Conservation (phyloP, 2,888 invertebrate genomes). For the Neocrepidodera transversa region DNA sequence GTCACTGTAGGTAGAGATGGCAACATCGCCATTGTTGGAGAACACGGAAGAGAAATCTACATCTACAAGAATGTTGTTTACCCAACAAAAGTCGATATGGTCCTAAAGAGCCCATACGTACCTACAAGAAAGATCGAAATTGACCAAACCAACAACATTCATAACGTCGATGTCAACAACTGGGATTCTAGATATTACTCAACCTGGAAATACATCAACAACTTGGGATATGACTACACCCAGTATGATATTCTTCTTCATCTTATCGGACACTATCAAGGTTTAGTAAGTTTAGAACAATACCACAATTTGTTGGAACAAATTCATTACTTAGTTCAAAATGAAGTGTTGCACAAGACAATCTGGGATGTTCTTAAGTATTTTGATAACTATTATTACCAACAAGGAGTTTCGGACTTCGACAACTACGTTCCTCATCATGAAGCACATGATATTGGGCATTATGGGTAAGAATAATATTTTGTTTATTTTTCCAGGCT, state of each 20-base stretch:
- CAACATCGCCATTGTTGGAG: not conserved
- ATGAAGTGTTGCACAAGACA: conserved; percentile 29
- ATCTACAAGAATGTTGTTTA: not conserved
- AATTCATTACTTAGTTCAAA: conserved; percentile 32
- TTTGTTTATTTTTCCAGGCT: no score
- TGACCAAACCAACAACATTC: not conserved
- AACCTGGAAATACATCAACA: not conserved
- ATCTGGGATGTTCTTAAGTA: not conserved
- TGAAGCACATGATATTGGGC: no score
- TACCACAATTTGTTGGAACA: conserved; percentile 29
- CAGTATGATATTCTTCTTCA: conserved; percentile 34
- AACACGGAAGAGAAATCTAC: not conserved
- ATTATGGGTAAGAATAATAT: no score
- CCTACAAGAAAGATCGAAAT: not conserved
- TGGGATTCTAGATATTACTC: not conserved
- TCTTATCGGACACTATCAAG: conserved; percentile 37
- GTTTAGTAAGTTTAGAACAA: conserved; percentile 26
- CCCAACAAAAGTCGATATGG: not conserved
- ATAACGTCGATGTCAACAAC: not conserved
- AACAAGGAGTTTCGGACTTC: not conserved
- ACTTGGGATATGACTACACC: not conserved
- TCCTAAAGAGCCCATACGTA: conserved; percentile 1
- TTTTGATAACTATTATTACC: not conserved
- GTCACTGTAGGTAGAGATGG: not conserved
- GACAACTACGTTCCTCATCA: not conserved